Evolutionary conservation across 2,113 vertebrate genomes (phyloP).

Genomic region (Pseudorhombus dupliciocellatus): DNA sequence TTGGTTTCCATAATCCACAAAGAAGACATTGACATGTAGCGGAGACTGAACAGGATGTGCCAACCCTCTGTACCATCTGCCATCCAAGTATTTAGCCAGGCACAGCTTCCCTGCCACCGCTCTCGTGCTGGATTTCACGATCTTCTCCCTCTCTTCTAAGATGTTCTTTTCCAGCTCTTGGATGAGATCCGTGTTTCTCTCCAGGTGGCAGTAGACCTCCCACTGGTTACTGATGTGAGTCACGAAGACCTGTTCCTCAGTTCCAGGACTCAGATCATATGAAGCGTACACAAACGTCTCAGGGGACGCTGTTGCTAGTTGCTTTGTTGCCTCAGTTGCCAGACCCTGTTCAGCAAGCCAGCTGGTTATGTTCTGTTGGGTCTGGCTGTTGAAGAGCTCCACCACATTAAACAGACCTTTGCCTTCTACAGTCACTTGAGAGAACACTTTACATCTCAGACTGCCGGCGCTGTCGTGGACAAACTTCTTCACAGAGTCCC

Average conservation of each 20-base stretch:
- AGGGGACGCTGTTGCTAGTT: slow-evolving; percentile 68
- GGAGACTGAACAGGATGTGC: slow-evolving; percentile 71
- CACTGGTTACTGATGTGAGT: slow-evolving; percentile 84
- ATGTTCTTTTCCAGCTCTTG: slow-evolving; percentile 79
- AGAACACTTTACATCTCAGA: slow-evolving; percentile 82
- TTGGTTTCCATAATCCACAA: slow-evolving; percentile 93
- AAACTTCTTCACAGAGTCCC: slow-evolving; percentile 75
- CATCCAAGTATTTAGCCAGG: slow-evolving; percentile 87
- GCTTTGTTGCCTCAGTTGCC: slow-evolving; percentile 39
- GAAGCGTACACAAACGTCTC: slow-evolving; percentile 87
- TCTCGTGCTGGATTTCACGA: slow-evolving; percentile 30
- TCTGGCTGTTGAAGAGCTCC: slow-evolving; percentile 79
- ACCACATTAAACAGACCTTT: slow-evolving; percentile 82
- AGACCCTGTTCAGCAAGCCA: slow-evolving; percentile 73
- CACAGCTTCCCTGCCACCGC: slow-evolving; percentile 73
- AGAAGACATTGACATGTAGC: slow-evolving; percentile 80
- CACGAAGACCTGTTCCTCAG: slow-evolving; percentile 84
- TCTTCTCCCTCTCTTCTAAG: slow-evolving; percentile 66
- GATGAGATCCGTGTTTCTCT: slow-evolving; percentile 81
- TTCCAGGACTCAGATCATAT: slow-evolving; percentile 82
- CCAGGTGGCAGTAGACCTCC: slow-evolving; percentile 90
- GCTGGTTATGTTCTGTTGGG: slow-evolving; percentile 65
- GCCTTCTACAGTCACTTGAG: slow-evolving; percentile 69
- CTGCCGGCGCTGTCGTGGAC: slow-evolving; percentile 46
- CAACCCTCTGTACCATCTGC: slow-evolving; percentile 86